These are phyloP conservation scores for Rhagoletis zephyria DNA, from an alignment of 1,140 invertebrate species.

Conservation along the genomic window DNA sequence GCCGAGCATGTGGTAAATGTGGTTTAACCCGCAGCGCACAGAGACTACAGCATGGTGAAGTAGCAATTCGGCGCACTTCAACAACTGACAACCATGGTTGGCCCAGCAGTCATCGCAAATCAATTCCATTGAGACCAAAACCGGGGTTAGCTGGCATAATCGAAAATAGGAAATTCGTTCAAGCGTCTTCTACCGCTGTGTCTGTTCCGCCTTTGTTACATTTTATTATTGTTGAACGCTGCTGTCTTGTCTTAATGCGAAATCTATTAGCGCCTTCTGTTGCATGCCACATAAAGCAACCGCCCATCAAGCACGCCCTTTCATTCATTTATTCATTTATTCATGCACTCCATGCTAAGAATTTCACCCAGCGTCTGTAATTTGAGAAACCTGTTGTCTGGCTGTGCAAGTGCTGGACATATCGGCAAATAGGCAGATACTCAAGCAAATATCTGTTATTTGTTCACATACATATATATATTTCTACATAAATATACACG, in stretches of 20 bases:
- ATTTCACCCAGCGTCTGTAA: background rate
- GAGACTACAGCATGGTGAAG: background rate
- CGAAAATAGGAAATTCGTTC: conserved; percentile 23
- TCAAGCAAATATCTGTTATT: background rate
- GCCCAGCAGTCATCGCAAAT: background rate
- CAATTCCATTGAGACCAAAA: conserved; percentile 22
- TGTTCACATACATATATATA: too few relatives aligned
- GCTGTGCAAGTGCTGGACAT: background rate
- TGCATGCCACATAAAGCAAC: conserved; percentile 19
- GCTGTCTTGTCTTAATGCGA: conserved; percentile 35
- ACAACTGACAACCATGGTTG: background rate
- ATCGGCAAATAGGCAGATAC: too few relatives aligned
- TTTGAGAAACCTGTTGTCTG: conserved; percentile 40
- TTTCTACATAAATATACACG: too few relatives aligned
- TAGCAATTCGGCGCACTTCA: background rate
- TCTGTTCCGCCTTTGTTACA: background rate
- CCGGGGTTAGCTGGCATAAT: background rate
- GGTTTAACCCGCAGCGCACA: conserved; percentile 24
- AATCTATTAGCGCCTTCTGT: conserved; percentile 52
- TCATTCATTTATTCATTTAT: background rate
- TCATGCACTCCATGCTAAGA: background rate
- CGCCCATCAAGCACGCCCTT: background rate
- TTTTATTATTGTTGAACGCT: background rate
- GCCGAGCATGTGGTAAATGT: conserved; percentile 29
- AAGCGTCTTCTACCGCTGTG: background rate